These are phyloP conservation scores for Pluvianellus socialis DNA, from an alignment of 2,113 vertebrate genomes.

Conservation along the genomic window DNA sequence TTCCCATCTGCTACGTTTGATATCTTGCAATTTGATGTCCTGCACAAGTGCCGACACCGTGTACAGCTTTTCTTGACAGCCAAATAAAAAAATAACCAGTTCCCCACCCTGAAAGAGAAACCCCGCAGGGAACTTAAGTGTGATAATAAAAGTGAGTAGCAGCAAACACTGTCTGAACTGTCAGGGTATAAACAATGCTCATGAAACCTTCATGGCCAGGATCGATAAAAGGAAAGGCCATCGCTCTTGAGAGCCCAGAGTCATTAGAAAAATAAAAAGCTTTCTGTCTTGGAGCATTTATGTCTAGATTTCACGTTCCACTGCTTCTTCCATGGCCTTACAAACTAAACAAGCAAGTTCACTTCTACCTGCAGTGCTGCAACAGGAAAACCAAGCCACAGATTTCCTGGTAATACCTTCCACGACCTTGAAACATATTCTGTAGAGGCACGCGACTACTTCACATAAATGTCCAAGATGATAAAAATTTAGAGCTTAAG, in stretches of 20 bases:
- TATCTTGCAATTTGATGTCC: neutral
- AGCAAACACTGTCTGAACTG: neutral
- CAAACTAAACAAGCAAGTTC: neutral
- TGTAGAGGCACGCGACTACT: neutral
- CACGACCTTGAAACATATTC: neutral
- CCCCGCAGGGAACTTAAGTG: neutral
- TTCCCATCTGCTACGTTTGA: neutral
- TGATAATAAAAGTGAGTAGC: slow-evolving; percentile 10
- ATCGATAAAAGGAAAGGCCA: slow-evolving; percentile 48
- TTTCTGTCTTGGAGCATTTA: neutral
- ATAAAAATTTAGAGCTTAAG: neutral
- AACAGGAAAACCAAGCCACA: neutral
- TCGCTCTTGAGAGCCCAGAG: neutral
- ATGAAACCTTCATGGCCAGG: slow-evolving; percentile 6
- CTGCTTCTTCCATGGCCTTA: neutral
- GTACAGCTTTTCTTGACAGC: neutral
- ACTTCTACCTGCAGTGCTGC: neutral
- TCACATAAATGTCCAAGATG: neutral
- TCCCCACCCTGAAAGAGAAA: neutral
- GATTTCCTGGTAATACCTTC: neutral
- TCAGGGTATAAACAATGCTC: slow-evolving; percentile 40
- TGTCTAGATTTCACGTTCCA: neutral
- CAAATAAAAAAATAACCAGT: neutral
- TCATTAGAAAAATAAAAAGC: slow-evolving; percentile 12
- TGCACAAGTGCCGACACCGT: neutral